Percentiles rank a stretch among this genome's conserved stretches.
These are phyloP conservation scores for Cerceris rybyensis DNA, from an alignment of 2,888 invertebrate genomes.

Conservation along the genomic window DNA sequence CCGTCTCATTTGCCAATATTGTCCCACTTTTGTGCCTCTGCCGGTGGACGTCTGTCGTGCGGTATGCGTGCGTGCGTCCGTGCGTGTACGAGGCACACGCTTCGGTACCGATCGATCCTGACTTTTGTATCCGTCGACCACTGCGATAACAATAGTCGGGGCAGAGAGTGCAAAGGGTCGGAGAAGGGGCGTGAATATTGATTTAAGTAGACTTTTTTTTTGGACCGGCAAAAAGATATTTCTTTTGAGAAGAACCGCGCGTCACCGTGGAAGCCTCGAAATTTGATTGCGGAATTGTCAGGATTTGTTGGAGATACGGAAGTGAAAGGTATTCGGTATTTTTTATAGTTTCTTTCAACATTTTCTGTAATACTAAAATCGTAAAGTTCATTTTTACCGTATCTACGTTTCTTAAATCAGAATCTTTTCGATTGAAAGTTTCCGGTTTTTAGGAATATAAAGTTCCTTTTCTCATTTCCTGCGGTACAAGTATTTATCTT, in stretches of 20 bases:
- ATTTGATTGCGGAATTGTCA: too few species aligned
- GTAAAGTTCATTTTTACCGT: too few species aligned
- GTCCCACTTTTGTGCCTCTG: constrained; percentile 78
- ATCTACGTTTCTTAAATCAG: too few species aligned
- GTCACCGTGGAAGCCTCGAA: too few species aligned
- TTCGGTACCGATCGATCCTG: constrained; percentile 53
- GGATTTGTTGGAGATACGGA: too few species aligned
- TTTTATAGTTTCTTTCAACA: too few species aligned
- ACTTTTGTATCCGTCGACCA: constrained; percentile 58
- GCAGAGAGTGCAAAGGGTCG: constrained; percentile 19
- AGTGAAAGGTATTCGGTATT: too few species aligned
- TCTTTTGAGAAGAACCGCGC: background rate
- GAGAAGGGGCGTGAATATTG: constrained; percentile 48
- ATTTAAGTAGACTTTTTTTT: constrained; percentile 30
- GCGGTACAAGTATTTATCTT: too few species aligned
- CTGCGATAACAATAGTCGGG: constrained; percentile 45
- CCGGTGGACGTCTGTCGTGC: constrained; percentile 24
- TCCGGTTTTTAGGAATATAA: too few species aligned
- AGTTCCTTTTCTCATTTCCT: too few species aligned
- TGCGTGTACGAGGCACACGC: background rate
- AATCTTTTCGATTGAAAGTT: too few species aligned
- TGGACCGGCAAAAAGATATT: background rate
- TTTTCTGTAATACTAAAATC: too few species aligned
- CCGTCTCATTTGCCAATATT: constrained; percentile 81
- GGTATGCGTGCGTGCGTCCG: constrained; percentile 41